Base-by-base conservation (phyloP, 2,797 vertebrate species). In the Tympanoctomys barrerae region DNA sequence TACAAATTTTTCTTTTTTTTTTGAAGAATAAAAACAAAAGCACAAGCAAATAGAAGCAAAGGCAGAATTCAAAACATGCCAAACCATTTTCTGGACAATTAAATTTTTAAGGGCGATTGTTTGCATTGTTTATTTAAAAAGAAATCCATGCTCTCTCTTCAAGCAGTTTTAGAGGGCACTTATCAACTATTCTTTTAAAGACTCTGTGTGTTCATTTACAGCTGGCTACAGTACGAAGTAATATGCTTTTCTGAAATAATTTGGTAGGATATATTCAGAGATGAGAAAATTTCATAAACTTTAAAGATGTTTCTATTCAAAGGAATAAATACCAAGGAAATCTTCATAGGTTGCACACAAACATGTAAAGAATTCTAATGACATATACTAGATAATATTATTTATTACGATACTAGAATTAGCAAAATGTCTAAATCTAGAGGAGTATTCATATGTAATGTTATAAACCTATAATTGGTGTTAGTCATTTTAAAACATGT, bases 231-330 rank as follows among this genome's bases (percentile, higher is more conserved):
- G 31, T 42, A 91, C 24, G 83, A 90, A 78, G 12, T 87, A 54
- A 31, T 59, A 64, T 26, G 49, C 12, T 59, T 91, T 85, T 81
- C 73, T 62, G 61, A 12, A 81, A 54, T 84, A 94, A 77, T 81
- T 57, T 57, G 26, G 75, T 28, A 77, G 54, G 52, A 46, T 84
- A 88, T 2, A 75, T 61, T 91, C 78, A 90, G 61, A 96, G 89
- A 89, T 33, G 7, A 18, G 77, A 93, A 71, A 87, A 49, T 59
- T 22, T 71, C 68, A 73, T 71, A 89, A 85, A 70, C 18, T 28
- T 81, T 91, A 49, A 91, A 24, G 87, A 71, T 61, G 54, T 39
- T 80, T 96, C 39, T 83, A 83, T 86, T 66, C n/a, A 39, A 93
- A 68, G 61, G 79, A 91, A 88, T 71, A 81, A 83, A 61, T 79